Percentiles rank a stretch among this genome's conserved stretches.
Conservation (phyloP, 2,888 invertebrate species). For the Tridacna gigas region DNA sequence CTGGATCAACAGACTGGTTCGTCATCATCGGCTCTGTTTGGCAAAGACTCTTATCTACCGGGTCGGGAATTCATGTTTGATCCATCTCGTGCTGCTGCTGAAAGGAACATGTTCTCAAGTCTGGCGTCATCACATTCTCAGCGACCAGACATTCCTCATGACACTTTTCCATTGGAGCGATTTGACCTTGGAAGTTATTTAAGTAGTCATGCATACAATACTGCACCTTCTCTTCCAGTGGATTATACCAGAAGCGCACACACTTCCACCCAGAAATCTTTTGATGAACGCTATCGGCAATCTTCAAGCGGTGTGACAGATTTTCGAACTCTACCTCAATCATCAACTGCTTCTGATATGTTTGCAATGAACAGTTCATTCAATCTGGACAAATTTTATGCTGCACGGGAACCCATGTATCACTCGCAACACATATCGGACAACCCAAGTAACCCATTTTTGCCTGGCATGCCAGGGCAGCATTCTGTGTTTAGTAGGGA, state of each 20-base stretch:
- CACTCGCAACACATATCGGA: slow-evolving; percentile 81
- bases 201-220: slow-evolving; percentile 76
- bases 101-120: slow-evolving; percentile 78
- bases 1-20: slow-evolving; percentile 75
- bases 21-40: slow-evolving; percentile 73
- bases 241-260: slow-evolving; percentile 77
- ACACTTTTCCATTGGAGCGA: slow-evolving; percentile 76
- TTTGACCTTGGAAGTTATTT: slow-evolving; percentile 81
- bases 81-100: slow-evolving; percentile 74
- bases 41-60: slow-evolving; percentile 78
- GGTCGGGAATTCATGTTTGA: slow-evolving; percentile 81
- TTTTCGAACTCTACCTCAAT: slow-evolving; percentile 80
- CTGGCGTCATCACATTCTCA: slow-evolving; percentile 73
- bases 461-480: slow-evolving; percentile 79
- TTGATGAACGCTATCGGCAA: slow-evolving; percentile 83
- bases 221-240: slow-evolving; percentile 72
- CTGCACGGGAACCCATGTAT: slow-evolving; percentile 79
- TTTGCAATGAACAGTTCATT: slow-evolving; percentile 80
- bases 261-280: slow-evolving; percentile 77
- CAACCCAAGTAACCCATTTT: slow-evolving; percentile 80
- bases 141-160: slow-evolving; percentile 75
- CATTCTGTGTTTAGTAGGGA: slow-evolving; percentile 80
- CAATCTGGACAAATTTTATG: slow-evolving; percentile 82
- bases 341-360: slow-evolving; percentile 78
- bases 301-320: slow-evolving; percentile 77